A percentile compares a stretch with the other conserved stretches of the same genome.
Evolutionary conservation across 2,113 vertebrate species (phyloP).

Genomic region (Ctenodactylus gundi): DNA sequence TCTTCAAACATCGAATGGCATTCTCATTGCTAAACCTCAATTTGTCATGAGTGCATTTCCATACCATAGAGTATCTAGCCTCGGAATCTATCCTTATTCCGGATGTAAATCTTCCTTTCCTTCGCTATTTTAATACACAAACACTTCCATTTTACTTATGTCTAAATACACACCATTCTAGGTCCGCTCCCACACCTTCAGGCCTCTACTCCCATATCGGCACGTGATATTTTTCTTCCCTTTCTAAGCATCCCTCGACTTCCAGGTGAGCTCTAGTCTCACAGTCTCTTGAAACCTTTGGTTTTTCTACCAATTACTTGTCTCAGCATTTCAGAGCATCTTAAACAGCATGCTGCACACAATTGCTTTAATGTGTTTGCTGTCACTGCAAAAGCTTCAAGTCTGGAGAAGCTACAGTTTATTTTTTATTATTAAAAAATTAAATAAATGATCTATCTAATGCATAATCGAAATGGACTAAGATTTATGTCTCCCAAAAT

Average conservation of each 20-base stretch:
- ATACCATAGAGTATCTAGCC: not conserved
- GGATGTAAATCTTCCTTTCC: not conserved
- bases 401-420: not conserved
- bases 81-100: not conserved
- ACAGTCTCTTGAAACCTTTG: not conserved
- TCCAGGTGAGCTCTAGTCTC: not conserved
- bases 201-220: not conserved
- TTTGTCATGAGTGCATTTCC: not conserved
- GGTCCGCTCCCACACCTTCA: not conserved
- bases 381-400: not conserved
- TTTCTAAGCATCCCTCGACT: not conserved
- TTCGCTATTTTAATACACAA: not conserved
- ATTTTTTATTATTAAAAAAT: not conserved
- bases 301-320: not conserved
- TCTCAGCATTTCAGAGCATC: not conserved
- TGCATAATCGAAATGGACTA: not conserved
- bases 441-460: not conserved
- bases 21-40: not conserved
- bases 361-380: not conserved
- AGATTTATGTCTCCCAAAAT: not conserved
- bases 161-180: not conserved
- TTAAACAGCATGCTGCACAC: not conserved
- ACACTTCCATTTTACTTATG: not conserved
- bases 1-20: not conserved
- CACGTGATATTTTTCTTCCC: not conserved